Conservation (phyloP, 2,888 invertebrate species). For the Apamea anceps region DNA sequence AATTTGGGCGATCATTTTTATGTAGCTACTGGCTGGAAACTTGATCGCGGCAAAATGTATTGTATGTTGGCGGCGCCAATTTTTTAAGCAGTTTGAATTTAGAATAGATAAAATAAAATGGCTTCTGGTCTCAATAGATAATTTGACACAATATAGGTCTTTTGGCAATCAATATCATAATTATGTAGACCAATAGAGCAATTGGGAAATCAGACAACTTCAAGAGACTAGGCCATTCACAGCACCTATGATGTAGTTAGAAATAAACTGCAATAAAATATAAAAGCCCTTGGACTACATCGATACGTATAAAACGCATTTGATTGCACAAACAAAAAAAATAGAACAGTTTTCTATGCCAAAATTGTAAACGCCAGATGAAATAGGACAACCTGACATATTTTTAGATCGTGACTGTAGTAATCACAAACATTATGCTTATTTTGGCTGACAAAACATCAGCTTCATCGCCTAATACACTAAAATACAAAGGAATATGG, state of each 20-base stretch:
- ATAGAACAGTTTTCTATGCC: conserved; percentile 32
- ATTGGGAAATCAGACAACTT: neutral
- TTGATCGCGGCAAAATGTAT: conserved; percentile 13
- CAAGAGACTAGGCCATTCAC: neutral
- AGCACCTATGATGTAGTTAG: neutral
- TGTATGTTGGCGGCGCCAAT: neutral
- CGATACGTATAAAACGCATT: conserved; percentile 22
- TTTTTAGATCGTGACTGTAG: conserved; percentile 14
- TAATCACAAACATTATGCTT: neutral
- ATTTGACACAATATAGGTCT: conserved; percentile 14
- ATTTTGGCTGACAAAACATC: neutral
- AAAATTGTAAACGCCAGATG: conserved; percentile 31
- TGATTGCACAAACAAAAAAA: conserved; percentile 24
- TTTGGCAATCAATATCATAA: conserved; percentile 9
- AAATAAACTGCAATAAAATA: conserved; percentile 17
- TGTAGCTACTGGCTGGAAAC: conserved; percentile 42
- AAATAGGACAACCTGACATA: conserved; percentile 39
- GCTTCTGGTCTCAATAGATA: conserved; percentile 2
- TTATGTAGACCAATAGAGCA: neutral
- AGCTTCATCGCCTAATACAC: neutral
- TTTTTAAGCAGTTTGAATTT: conserved; percentile 29
- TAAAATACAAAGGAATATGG: neutral
- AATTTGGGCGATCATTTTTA: conserved; percentile 48
- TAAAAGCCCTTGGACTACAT: conserved; percentile 22
- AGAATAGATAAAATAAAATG: conserved; percentile 38